phyloP scores from a whole-genome alignment of 2,888 invertebrate species.

The Erebia epiphron region DNA sequence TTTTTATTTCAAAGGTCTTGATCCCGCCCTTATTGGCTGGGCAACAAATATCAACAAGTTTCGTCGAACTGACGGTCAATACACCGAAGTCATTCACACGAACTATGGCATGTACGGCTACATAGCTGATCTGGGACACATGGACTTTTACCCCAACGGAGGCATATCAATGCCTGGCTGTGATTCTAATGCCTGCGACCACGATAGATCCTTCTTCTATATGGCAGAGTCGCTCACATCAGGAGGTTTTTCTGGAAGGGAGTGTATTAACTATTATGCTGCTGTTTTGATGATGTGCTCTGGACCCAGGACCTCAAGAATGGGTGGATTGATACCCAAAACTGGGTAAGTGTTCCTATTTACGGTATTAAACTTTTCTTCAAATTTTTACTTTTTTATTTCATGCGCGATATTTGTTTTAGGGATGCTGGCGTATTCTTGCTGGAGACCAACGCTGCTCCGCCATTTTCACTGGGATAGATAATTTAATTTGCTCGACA shows the following conservation, averaged over 20 bases:
- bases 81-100: slow-evolving; percentile 68
- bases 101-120: slow-evolving; percentile 63
- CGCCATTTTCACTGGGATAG: slow-evolving; percentile 60
- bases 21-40: slow-evolving; percentile 65
- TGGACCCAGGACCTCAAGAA: slow-evolving; percentile 53
- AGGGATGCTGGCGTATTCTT: slow-evolving; percentile 57
- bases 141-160: slow-evolving; percentile 67
- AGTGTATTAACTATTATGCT: slow-evolving; percentile 58
- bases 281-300: slow-evolving; percentile 54
- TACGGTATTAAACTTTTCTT: too few species aligned
- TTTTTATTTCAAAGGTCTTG: slow-evolving; percentile 52
- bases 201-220: slow-evolving; percentile 58
- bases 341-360: slow-evolving; percentile 51
- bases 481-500: slow-evolving; percentile 7
- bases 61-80: slow-evolving; percentile 53
- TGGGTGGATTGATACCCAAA: slow-evolving; percentile 65
- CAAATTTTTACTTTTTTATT: not conserved
- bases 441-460: slow-evolving; percentile 57
- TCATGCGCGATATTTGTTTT: slow-evolving; percentile 41
- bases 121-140: slow-evolving; percentile 55
- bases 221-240: slow-evolving; percentile 60
- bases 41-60: slow-evolving; percentile 58
- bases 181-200: slow-evolving; percentile 58
- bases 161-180: slow-evolving; percentile 68
- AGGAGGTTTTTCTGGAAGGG: slow-evolving; percentile 60